A percentile compares a stretch with the other conserved stretches of the same genome.
These are phyloP conservation scores for Oscheius myriophilus DNA, from an alignment of 2,888 invertebrate genomes.

Conservation along the genomic window DNA sequence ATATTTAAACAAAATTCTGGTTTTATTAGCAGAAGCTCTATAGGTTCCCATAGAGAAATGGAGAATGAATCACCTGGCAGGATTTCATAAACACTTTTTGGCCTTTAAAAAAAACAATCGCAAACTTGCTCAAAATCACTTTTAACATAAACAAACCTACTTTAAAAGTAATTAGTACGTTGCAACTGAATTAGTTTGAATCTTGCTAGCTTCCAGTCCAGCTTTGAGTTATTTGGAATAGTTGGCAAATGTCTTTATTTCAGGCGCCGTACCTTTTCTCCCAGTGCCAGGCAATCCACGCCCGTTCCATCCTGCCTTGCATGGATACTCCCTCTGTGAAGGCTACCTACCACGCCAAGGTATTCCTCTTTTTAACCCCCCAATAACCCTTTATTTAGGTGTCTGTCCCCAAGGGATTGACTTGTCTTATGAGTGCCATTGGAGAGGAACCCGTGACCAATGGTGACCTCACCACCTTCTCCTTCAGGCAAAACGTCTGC, in stretches of 20 bases:
- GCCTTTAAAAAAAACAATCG: too few species aligned
- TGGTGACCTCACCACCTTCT: slow-evolving; percentile 40
- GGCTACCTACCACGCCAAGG: slow-evolving; percentile 81
- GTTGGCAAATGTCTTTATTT: neutral
- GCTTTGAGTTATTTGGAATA: too few species aligned
- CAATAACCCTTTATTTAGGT: slow-evolving; percentile 73
- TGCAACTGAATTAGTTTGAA: too few species aligned
- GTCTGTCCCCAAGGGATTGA: slow-evolving; percentile 80
- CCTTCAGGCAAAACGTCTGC: slow-evolving; percentile 77
- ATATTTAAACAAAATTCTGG: too few species aligned
- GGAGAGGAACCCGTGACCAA: slow-evolving; percentile 36
- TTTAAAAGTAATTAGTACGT: neutral
- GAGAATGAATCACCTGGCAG: too few species aligned
- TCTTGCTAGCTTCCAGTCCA: too few species aligned
- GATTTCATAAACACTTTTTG: too few species aligned
- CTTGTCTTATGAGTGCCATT: slow-evolving; percentile 88
- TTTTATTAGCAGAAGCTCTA: too few species aligned
- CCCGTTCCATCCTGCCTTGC: slow-evolving; percentile 87
- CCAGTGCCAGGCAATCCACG: slow-evolving; percentile 81
- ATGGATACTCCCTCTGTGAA: slow-evolving; percentile 92
- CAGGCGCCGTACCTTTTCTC: slow-evolving; percentile 79
- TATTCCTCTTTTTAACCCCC: slow-evolving; percentile 33
- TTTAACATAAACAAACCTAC: neutral
- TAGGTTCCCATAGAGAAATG: too few species aligned
- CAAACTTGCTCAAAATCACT: too few species aligned